Evolutionary conservation across 2,888 invertebrate genomes (phyloP), one percentile per base, ranked within the genome.

Genomic region (Taenaris catops): DNA sequence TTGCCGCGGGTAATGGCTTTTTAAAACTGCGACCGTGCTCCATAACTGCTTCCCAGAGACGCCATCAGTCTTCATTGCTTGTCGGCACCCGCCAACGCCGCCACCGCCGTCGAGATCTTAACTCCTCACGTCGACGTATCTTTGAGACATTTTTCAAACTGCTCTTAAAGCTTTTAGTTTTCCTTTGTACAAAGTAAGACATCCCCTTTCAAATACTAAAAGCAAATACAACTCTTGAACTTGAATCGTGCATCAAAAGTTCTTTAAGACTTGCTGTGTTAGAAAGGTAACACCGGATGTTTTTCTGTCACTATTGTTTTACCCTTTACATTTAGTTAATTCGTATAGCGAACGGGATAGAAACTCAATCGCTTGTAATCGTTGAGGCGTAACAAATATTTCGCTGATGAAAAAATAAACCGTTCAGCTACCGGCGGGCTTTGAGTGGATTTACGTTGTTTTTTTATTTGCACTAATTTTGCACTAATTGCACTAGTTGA

Each of bases 41-140:
- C 83, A 76, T 81, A 80, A 79, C 80, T 73, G 78, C 81, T 84
- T 79, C 65, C 65, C 72, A 74, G 76, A 79, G 78, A 81, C 75
- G 81, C 79, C 81, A 83, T 86, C 83, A 83, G 75, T 84, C 84
- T 83, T 81, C 86, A 87, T 87, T 88, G 88, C 80, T 81, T 88
- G 87, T 88, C 87, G 80, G 69, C 87, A 71, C 79, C 70, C 69
- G 69, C 68, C 63, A 62, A 51, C 71, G 71, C 71, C 64, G 58
- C 63, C 65, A 70, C 73, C 73, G 53, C 53, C 46, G 42, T 54
- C 56, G 55, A 70, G 70, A 75, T 75, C 80, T 76, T 79, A 79
- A 79, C 79, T 78, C 71, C 67, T 73, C 71, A 67, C 71, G 43
- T 45, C 42, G 33, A 28, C 24, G 41, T 36, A 44, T 45, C 40